Base-by-base conservation (phyloP, 30 jellyfish, hydroid and myxozoan genomes). In the Turritopsis dohrnii region DNA sequence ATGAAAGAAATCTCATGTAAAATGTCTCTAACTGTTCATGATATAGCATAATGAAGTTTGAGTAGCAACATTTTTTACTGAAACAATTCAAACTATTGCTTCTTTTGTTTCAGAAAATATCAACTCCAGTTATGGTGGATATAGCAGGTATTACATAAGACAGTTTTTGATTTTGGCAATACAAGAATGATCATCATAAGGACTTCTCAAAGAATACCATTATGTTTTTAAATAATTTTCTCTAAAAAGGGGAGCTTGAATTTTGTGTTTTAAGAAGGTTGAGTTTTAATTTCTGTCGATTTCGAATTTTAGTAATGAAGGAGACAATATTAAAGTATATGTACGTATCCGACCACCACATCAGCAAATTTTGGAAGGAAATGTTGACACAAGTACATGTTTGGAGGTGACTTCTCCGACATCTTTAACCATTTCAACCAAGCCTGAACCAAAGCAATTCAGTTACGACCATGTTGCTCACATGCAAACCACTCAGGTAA, bases 391-490 rank as follows among this genome's bases (percentile, higher is more conserved):
- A 83, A 92, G 95, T 72, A 79, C 89, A n/a, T 94, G 99, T 53
- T 80, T 94, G 71, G 96, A 94, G 76, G 99, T 87, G 52, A 94
- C 96, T 0, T 76, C 96, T 1, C 81, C 95, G 0, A 86, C 82
- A 31, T 94, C 99, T 0, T 85, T 94, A 84, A 88, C 93, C 29
- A 86, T 94, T 22, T 80, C 65, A n/a, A 84, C 99, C 54, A 88
- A 88, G 79, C 99, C 99, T 26, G 99, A 94, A 27, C 99, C 99
- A 80, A 88, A 89, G 27, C 90, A 77, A 65, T 94, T 88, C 91
- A 85, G 90, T 53, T 94, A 94, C 81, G 99, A 94, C 73, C 96
- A 88, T 89, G 99, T 94, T 31, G 96, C 99, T 5, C 93, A 94
- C 76, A 82, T 85, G 89, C 88, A 94, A 88, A 89, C 99, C 29